These are phyloP conservation scores for Pemphigus obesinymphae DNA, from an alignment of 1,140 invertebrate species.

Conservation along the genomic window DNA sequence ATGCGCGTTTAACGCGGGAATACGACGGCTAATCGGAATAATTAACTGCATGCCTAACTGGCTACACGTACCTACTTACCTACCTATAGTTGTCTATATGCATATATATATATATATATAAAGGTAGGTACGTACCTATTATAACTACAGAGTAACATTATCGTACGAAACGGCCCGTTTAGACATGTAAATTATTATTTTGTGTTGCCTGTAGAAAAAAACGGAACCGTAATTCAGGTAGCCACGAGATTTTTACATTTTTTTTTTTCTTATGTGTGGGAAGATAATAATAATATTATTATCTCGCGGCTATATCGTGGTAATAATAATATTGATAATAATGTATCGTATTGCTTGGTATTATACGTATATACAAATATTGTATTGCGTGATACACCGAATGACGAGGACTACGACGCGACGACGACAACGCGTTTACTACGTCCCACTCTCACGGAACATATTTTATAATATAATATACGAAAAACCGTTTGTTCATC, in stretches of 20 bases:
- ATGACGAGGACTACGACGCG: neutral
- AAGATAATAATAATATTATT: neutral
- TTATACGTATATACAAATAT: neutral
- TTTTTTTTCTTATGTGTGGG: too few relatives aligned
- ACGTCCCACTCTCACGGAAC: neutral
- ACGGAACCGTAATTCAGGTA: constrained; percentile 28
- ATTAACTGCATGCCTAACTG: too few relatives aligned
- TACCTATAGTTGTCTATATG: too few relatives aligned
- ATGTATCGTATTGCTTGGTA: neutral
- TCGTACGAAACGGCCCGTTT: neutral
- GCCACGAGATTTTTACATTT: constrained; percentile 17
- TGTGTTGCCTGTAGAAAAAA: neutral
- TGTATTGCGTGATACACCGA: neutral
- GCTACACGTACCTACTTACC: too few relatives aligned
- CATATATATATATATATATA: too few relatives aligned
- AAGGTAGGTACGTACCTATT: too few relatives aligned
- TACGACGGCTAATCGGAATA: too few relatives aligned
- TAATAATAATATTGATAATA: neutral
- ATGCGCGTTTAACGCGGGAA: too few relatives aligned
- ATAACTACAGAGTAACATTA: too few relatives aligned
- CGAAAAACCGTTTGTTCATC: too few relatives aligned
- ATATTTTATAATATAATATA: neutral
- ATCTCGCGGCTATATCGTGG: constrained; percentile 27
- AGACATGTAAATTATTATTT: neutral
- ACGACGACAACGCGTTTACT: too few relatives aligned